phyloP scores from a whole-genome alignment of 2,797 vertebrate species.

The Novumbra hubbsi region DNA sequence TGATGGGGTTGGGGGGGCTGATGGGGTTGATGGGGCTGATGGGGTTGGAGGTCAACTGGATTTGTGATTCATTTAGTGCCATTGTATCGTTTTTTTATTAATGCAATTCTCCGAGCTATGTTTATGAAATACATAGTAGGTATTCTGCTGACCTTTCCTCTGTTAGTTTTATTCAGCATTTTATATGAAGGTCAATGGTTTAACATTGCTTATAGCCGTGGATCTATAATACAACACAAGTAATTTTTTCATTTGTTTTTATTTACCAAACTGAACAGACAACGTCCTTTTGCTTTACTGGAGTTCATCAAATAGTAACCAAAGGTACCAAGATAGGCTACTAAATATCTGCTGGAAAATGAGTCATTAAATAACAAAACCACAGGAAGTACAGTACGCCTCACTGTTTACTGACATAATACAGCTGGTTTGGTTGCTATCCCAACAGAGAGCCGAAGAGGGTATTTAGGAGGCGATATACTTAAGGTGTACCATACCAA shows the following conservation, averaged over 20 bases:
- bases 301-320: slow-evolving; percentile 72
- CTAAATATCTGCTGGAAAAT: slow-evolving; percentile 64
- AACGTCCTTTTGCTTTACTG: slow-evolving; percentile 65
- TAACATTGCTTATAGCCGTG: slow-evolving; percentile 75
- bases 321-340: slow-evolving; percentile 76
- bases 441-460: slow-evolving; percentile 53
- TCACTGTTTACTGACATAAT: slow-evolving; percentile 59
- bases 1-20: too few species aligned
- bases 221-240: slow-evolving; percentile 77
- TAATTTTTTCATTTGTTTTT: slow-evolving; percentile 39
- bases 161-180: slow-evolving; percentile 66
- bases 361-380: slow-evolving; percentile 51
- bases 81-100: not conserved
- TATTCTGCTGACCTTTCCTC: slow-evolving; percentile 37
- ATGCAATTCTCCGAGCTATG: not conserved
- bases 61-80: not conserved
- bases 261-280: slow-evolving; percentile 63
- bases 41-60: not conserved
- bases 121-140: slow-evolving; percentile 45
- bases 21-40: too few species aligned
- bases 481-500: slow-evolving; percentile 12
- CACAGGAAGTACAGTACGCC: slow-evolving; percentile 61
- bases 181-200: slow-evolving; percentile 71
- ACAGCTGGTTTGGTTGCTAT: slow-evolving; percentile 66
- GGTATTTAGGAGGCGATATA: not conserved